Conservation (phyloP, 2,888 invertebrate genomes). For the Aphrophora alni region DNA sequence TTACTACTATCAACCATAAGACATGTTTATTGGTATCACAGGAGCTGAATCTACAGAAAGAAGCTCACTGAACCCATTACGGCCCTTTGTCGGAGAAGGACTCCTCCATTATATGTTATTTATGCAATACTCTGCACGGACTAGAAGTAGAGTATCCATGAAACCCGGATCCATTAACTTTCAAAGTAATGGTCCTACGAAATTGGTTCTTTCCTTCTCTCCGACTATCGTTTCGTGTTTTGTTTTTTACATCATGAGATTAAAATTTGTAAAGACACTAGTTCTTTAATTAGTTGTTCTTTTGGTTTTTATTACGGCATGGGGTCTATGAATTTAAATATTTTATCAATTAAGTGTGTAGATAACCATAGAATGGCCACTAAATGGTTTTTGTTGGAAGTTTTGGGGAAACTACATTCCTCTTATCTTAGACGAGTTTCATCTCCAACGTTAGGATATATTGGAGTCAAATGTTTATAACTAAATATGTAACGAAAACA, state of each 20-base stretch:
- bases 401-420: no score
- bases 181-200: background rate
- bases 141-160: background rate
- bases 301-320: background rate
- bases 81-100: background rate
- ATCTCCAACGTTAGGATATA: no score
- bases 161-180: background rate
- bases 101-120: background rate
- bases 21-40: no score
- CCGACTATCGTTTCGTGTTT: background rate
- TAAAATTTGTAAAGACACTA: background rate
- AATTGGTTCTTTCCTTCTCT: background rate
- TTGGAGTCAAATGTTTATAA: no score
- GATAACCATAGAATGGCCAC: no score
- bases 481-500: no score
- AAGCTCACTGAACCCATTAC: background rate
- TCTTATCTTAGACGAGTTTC: no score
- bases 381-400: no score
- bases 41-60: background rate
- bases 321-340: no score
- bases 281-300: background rate
- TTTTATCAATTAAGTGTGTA: no score
- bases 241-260: background rate
- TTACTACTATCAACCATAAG: no score
- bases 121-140: background rate